A percentile compares a stretch with the other conserved stretches of the same genome.
Conservation (phyloP, 2,113 vertebrate genomes). For the Lonchura striata region DNA sequence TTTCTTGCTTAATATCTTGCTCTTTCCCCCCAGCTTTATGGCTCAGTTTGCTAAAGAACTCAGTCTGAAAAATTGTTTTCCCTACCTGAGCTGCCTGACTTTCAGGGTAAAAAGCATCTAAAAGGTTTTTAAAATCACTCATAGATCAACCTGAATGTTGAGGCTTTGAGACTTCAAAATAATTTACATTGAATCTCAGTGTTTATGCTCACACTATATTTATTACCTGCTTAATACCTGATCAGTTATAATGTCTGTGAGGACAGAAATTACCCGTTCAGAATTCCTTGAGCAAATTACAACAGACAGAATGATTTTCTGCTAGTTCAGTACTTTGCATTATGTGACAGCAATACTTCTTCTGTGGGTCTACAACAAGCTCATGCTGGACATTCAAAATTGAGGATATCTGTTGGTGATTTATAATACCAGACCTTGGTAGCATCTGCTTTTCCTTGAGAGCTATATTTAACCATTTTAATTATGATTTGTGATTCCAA, state of each 20-base stretch:
- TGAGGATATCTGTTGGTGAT: not conserved
- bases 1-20: not conserved
- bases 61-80: not conserved
- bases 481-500: constrained; percentile 33
- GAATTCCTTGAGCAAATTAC: not conserved
- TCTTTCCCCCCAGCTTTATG: not conserved
- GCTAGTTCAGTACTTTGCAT: not conserved
- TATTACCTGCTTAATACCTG: not conserved
- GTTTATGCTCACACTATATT: not conserved
- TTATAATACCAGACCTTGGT: constrained; percentile 4
- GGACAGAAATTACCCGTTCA: not conserved
- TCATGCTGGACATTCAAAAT: not conserved
- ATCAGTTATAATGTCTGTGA: not conserved
- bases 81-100: not conserved
- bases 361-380: not conserved
- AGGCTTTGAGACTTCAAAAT: not conserved
- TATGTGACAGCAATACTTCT: not conserved
- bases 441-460: constrained; percentile 34
- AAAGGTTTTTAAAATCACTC: not conserved
- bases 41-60: not conserved
- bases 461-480: constrained; percentile 15
- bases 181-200: not conserved
- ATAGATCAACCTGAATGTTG: not conserved
- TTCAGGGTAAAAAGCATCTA: not conserved
- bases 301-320: not conserved